A percentile compares a stretch with the other conserved stretches of the same genome.
These are phyloP conservation scores for Cephalopholis sonnerati DNA, from an alignment of 2,113 vertebrate genomes.

Conservation along the genomic window DNA sequence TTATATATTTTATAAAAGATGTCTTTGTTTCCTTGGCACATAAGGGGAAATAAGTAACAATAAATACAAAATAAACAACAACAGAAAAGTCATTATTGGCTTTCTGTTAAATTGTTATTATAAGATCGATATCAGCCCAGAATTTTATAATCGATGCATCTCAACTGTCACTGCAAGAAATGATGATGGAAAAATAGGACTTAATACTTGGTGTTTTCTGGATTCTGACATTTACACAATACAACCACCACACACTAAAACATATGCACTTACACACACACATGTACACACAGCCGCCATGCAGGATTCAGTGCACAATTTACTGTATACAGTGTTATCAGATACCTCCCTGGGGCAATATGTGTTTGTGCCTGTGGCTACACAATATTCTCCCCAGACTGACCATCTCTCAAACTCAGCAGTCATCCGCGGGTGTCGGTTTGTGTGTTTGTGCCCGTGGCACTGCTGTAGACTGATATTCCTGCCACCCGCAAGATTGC, in stretches of 20 bases:
- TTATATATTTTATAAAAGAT: no score
- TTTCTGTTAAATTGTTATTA: no score
- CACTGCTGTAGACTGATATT: conserved; percentile 53
- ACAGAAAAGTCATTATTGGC: no score
- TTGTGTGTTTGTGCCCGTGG: conserved; percentile 61
- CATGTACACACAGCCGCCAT: neutral
- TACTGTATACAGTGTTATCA: conserved; percentile 49
- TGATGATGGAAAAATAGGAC: neutral
- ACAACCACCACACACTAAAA: no score
- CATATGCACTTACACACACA: no score
- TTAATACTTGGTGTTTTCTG: neutral
- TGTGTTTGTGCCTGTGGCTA: conserved; percentile 61
- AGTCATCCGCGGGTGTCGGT: conserved; percentile 12
- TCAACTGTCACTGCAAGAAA: neutral
- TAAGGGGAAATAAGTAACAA: no score
- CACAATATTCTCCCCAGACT: conserved; percentile 51
- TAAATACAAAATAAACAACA: no score
- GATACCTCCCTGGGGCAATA: conserved; percentile 47
- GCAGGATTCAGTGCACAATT: conserved; percentile 9
- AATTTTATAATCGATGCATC: no score
- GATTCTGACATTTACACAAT: neutral
- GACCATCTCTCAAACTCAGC: conserved; percentile 52
- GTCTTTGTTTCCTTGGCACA: no score
- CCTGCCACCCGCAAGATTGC: conserved; percentile 58
- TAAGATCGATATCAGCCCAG: no score